Percentiles rank a stretch among this genome's conserved stretches.
phyloP scores from a whole-genome alignment of 2,888 invertebrate species.

The Ornithoptera priamus region DNA sequence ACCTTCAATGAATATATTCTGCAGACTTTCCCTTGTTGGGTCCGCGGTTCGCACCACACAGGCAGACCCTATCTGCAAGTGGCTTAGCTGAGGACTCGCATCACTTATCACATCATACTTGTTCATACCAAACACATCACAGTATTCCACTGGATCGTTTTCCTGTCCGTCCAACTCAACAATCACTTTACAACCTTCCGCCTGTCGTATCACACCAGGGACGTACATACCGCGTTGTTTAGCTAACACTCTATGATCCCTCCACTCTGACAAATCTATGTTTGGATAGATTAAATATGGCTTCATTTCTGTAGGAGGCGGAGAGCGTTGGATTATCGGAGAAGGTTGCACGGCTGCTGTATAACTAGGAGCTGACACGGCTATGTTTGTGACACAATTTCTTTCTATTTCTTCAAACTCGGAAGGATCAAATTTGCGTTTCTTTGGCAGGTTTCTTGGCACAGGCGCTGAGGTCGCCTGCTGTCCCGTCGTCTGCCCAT shows the following conservation, averaged over 20 bases:
- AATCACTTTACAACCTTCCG: conserved; percentile 84
- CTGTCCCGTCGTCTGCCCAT: conserved; percentile 54
- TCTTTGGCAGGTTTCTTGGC: conserved; percentile 93
- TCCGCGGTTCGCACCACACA: conserved; percentile 89
- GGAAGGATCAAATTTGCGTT: conserved; percentile 91
- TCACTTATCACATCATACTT: conserved; percentile 95
- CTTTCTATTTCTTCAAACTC: conserved; percentile 86
- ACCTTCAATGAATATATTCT: conserved; percentile 91
- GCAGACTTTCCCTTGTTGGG: conserved; percentile 78
- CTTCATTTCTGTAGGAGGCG: conserved; percentile 80
- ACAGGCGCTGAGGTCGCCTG: conserved; percentile 77
- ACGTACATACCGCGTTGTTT: conserved; percentile 90
- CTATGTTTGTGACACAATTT: conserved; percentile 69
- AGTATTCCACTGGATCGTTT: conserved; percentile 84
- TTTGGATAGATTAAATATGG: conserved; percentile 74
- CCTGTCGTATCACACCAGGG: conserved; percentile 92
- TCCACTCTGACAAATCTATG: conserved; percentile 96
- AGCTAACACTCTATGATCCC: conserved; percentile 94
- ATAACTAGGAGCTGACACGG: conserved; percentile 51
- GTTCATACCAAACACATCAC: conserved; percentile 88
- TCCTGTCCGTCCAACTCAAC: conserved; percentile 91
- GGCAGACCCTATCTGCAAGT: conserved; percentile 87
- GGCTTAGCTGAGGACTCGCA: conserved; percentile 91
- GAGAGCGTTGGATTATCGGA: conserved; percentile 68
- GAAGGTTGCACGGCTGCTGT: conserved; percentile 60